These are phyloP conservation scores for Taenioides sp. DNA, from an alignment of 2,797 vertebrate species.

Conservation along the genomic window DNA sequence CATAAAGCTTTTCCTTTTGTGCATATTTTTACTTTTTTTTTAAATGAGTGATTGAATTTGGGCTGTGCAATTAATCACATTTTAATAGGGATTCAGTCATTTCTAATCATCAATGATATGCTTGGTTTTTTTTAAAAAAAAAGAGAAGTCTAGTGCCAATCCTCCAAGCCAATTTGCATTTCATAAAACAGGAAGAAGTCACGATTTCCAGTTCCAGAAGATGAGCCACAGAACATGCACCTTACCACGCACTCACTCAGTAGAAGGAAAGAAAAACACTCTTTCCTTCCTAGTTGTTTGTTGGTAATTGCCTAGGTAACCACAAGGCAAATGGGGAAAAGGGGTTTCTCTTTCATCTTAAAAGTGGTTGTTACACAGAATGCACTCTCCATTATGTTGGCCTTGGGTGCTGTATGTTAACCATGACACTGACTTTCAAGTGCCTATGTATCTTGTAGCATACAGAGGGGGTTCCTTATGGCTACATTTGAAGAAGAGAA, in stretches of 20 bases:
- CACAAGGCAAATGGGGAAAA: constrained; percentile 19
- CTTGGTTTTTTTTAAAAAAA: too few relatives aligned
- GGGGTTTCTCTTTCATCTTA: constrained; percentile 32
- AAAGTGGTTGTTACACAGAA: constrained; percentile 16
- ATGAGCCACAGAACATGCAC: constrained; percentile 23
- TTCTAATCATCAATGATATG: too few relatives aligned
- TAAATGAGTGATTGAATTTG: background rate
- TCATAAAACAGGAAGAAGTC: constrained; percentile 44
- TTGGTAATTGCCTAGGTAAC: constrained; percentile 58
- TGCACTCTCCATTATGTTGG: constrained; percentile 14
- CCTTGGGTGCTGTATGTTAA: constrained; percentile 24
- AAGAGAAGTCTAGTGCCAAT: too few relatives aligned
- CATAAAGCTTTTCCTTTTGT: constrained; percentile 1
- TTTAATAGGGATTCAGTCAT: too few relatives aligned
- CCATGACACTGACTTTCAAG: constrained; percentile 5
- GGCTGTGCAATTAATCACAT: too few relatives aligned
- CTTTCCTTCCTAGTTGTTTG: constrained; percentile 10
- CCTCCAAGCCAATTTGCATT: constrained; percentile 26
- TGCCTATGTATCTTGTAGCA: constrained; percentile 19
- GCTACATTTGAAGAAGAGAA: constrained; percentile 1
- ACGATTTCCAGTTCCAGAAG: constrained; percentile 40
- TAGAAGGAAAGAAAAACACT: constrained; percentile 29
- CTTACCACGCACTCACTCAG: background rate
- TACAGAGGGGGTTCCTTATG: constrained; percentile 15
- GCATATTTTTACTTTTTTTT: background rate